phyloP scores from a whole-genome alignment of 1,140 invertebrate species.

The Vanessa tameamea region DNA sequence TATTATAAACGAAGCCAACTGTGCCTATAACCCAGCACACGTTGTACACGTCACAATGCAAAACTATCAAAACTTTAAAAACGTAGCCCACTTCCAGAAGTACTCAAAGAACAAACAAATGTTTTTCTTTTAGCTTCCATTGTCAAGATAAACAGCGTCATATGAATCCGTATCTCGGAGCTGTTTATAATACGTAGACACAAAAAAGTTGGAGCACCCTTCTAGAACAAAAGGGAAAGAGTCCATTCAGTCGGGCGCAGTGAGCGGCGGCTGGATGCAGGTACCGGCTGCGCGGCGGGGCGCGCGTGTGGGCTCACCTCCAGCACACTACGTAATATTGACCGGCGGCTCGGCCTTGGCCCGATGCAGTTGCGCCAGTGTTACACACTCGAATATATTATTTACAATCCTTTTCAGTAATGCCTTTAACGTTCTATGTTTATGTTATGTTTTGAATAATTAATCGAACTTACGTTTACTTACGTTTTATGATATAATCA shows the following conservation, averaged over 20 bases:
- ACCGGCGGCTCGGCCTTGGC: slow-evolving; percentile 45
- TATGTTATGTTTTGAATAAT: neutral
- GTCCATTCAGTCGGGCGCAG: slow-evolving; percentile 27
- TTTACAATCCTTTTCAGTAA: slow-evolving; percentile 38
- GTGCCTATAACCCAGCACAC: no score
- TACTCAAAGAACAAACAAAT: slow-evolving; percentile 9
- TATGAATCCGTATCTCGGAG: slow-evolving; percentile 4
- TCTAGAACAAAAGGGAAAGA: slow-evolving; percentile 32
- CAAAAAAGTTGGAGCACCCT: slow-evolving; percentile 31
- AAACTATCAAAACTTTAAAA: neutral
- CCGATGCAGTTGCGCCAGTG: slow-evolving; percentile 39
- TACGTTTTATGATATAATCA: no score
- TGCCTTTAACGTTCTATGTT: slow-evolving; percentile 24
- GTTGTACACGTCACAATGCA: neutral
- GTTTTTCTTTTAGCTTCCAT: slow-evolving; percentile 14
- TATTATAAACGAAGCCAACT: no score
- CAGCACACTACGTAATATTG: slow-evolving; percentile 26
- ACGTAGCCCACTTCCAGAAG: slow-evolving; percentile 11
- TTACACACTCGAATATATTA: slow-evolving; percentile 39
- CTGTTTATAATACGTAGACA: slow-evolving; percentile 24
- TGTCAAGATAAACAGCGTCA: slow-evolving; percentile 15
- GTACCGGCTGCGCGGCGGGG: slow-evolving; percentile 6
- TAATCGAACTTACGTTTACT: no score
- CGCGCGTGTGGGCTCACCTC: slow-evolving; percentile 3
- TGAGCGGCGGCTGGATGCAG: slow-evolving; percentile 9